These are phyloP conservation scores for Gavia stellata DNA, from an alignment of 2,113 vertebrate species.

Conservation along the genomic window DNA sequence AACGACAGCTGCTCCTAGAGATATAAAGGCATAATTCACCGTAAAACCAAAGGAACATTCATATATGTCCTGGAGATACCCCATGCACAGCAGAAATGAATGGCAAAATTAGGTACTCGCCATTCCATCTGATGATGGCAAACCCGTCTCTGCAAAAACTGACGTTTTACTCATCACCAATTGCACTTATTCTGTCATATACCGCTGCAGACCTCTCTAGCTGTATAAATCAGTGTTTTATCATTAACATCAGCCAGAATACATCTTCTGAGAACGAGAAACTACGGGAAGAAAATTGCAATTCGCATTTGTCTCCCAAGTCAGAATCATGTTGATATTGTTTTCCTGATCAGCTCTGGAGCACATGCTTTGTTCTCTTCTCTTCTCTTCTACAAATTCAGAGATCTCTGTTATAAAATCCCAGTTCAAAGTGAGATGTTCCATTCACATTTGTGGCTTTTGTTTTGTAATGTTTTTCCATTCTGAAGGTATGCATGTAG, in stretches of 20 bases:
- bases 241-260: not conserved
- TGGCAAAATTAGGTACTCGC: not conserved
- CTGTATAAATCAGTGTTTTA: not conserved
- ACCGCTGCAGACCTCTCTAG: not conserved
- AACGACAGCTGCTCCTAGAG: not conserved
- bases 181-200: not conserved
- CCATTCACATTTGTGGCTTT: not conserved
- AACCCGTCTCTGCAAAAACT: not conserved
- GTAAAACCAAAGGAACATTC: not conserved
- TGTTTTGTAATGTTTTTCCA: not conserved
- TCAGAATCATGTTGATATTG: not conserved
- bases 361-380: not conserved
- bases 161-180: not conserved
- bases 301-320: not conserved
- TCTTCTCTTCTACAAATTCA: not conserved
- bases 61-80: not conserved
- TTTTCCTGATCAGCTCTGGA: not conserved
- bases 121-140: not conserved
- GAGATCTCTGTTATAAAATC: not conserved
- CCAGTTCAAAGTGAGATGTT: not conserved
- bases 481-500: not conserved
- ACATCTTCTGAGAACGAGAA: not conserved
- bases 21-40: not conserved
- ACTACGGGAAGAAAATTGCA: not conserved
- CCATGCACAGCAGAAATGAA: not conserved